These are phyloP conservation scores for Phenganax subtilis DNA, from an alignment of 92 coral and sea anemone species.

Conservation along the genomic window DNA sequence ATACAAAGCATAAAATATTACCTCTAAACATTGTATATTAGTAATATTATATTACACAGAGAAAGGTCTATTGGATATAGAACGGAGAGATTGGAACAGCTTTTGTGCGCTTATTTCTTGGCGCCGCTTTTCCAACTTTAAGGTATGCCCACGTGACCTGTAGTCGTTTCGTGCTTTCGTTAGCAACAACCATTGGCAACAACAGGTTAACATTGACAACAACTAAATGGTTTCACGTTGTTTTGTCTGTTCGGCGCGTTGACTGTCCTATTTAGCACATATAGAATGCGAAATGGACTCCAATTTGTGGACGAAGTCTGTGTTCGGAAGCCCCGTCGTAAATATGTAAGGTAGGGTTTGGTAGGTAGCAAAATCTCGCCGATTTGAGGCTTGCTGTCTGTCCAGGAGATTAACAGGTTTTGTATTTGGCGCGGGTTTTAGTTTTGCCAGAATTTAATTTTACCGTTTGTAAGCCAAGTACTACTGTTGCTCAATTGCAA, in stretches of 20 bases:
- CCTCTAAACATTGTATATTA: too few species aligned
- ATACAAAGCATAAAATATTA: too few species aligned
- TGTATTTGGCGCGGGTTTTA: conserved; percentile 33
- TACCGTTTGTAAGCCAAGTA: background rate
- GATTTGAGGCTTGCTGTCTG: background rate
- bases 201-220: conserved; percentile 19
- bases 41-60: too few species aligned
- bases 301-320: background rate
- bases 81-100: too few species aligned
- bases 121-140: too few species aligned
- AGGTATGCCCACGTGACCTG: conserved; percentile 2
- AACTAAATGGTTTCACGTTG: background rate
- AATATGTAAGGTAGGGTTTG: background rate
- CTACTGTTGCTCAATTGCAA: background rate
- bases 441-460: background rate
- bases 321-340: background rate
- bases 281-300: background rate
- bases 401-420: background rate
- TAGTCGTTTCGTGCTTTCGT: background rate
- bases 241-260: background rate
- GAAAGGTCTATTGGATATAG: too few species aligned
- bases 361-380: conserved; percentile 4
- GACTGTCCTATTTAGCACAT: background rate
- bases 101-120: too few species aligned
- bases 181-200: background rate